Base-by-base conservation (phyloP, 30 jellyfish, hydroid and myxozoan species). In the Phacellophora camtschatica region DNA sequence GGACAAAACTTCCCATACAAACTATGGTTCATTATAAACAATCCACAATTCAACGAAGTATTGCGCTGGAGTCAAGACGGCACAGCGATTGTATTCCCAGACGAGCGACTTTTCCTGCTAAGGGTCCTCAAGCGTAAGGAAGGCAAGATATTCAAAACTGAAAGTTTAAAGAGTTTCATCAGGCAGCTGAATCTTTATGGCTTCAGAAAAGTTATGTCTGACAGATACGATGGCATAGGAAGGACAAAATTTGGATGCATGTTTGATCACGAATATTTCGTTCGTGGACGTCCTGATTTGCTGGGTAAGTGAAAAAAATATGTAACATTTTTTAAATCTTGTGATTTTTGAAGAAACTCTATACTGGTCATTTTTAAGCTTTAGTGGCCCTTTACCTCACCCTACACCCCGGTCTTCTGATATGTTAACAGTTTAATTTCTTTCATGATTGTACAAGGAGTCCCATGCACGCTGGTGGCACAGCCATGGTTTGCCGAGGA, bases 141-240 rank as follows among this genome's bases (percentile, higher is more conserved):
- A 19, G 85, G 81, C 27, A 87, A 83, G 71, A 88, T 94, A 2
- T 94, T 94, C 90, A 94, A 88, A 61, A 94, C 97, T 9, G 97
- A 87, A 55, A 85, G 97, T 53, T 34, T 94, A 82, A 88, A 87
- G 66, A 79, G 97, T 51, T 94, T 94, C 54, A 95, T 87, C 27
- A 88, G 99, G n/a, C 99, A 94, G 86, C 70, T 94, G 51, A 94
- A 94, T 57, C 82, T 87, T 66, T 94, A 94, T 51, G 99, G 99
- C 11, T 94, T 94, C 61, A 90, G 88, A 22, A 94, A 94, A 71
- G 97, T 94, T 55, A 67, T 85, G 83, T 68, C 79, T 32, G 92
- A 77, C 34, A 35, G 77, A 27, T 75, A 70, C 20, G 92, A 87
- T 39, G 96, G 57, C 15, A 50, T 76, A 8, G 80, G 83, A 2